These are phyloP conservation scores for Trilocha varians DNA, from an alignment of 2,888 invertebrate genomes.

Conservation along the genomic window DNA sequence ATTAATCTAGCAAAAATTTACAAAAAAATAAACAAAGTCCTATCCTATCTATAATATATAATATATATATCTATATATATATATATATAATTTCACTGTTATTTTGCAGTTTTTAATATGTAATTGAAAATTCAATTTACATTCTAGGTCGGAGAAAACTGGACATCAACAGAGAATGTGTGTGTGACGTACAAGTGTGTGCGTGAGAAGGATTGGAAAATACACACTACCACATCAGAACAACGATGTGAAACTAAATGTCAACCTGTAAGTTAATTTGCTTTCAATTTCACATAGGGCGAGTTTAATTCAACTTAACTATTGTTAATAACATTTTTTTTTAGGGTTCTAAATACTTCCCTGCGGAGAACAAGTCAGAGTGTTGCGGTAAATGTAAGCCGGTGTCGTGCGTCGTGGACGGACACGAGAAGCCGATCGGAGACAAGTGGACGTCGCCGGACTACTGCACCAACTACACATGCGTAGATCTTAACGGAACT, in stretches of 20 bases:
- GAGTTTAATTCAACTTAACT: too few species aligned
- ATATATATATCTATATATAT: too few species aligned
- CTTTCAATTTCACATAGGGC: too few species aligned
- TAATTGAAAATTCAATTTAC: neutral
- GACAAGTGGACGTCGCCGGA: constrained; percentile 73
- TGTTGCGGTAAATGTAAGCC: constrained; percentile 42
- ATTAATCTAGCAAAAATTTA: too few species aligned
- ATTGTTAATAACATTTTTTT: too few species aligned
- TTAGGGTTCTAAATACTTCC: constrained; percentile 6
- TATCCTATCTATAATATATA: too few species aligned
- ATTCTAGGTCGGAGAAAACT: constrained; percentile 6
- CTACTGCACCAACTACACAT: constrained; percentile 72
- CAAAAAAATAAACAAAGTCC: too few species aligned
- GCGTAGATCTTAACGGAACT: constrained; percentile 36
- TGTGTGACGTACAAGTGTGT: constrained; percentile 3
- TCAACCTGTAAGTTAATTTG: neutral
- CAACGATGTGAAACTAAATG: constrained; percentile 3
- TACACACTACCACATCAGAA: constrained; percentile 1
- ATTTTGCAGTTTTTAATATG: neutral
- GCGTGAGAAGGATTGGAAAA: neutral
- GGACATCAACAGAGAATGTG: constrained; percentile 2
- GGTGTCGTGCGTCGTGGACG: constrained; percentile 63
- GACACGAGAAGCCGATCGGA: constrained; percentile 47
- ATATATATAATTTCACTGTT: too few species aligned
- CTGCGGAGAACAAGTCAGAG: neutral